Evolutionary conservation across 1,140 invertebrate species (phyloP), one percentile per base, ranked within the genome.

Genomic region (Rhagoletis pomonella): DNA sequence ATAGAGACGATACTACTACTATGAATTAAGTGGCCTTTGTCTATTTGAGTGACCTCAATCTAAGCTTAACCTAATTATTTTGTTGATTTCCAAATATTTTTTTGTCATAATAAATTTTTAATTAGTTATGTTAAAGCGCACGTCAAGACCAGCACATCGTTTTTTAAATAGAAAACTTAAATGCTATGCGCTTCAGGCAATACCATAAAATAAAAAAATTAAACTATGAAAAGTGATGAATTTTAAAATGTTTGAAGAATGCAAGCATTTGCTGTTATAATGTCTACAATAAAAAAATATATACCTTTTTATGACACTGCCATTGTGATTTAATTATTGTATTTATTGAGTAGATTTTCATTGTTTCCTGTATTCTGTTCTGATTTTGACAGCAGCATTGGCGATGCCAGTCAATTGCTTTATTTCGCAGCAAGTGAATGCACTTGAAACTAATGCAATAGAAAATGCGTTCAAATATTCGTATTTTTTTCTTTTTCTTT

Each of bases 241-340:
- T 39, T 29, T 5, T 3, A 67, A 67, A 29, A 9, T 0, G 64
- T 42, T 39, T 12, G 64, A n/a, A 67, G 12, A 67, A 67, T 39
- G 10, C 29, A 39, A 67, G 12, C n/a, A n/a, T n/a, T n/a, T n/a
- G n/a, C n/a, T n/a, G n/a, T n/a, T n/a, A n/a, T n/a, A n/a, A n/a
- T n/a, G n/a, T n/a, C n/a, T n/a, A n/a, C n/a, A n/a, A n/a, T 67
- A 29, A 67, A 29, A 67, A 67, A 2, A 29, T 3, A 0, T 67
- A 29, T 67, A 29, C 12, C 39, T 39, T 67, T 5, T 65, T 65
- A 10, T 73, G 12, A 39, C 67, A 73, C 67, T 73, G 42, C 39
- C 42, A 44, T 17, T 17, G 67, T 42, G 67, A 73, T 73, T 73
- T 73, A 73, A 73, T 73, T 73, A 73, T 44, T 42, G 67, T 42